Base-by-base conservation (phyloP, 2,113 vertebrate species). In the Asarcornis scutulata region DNA sequence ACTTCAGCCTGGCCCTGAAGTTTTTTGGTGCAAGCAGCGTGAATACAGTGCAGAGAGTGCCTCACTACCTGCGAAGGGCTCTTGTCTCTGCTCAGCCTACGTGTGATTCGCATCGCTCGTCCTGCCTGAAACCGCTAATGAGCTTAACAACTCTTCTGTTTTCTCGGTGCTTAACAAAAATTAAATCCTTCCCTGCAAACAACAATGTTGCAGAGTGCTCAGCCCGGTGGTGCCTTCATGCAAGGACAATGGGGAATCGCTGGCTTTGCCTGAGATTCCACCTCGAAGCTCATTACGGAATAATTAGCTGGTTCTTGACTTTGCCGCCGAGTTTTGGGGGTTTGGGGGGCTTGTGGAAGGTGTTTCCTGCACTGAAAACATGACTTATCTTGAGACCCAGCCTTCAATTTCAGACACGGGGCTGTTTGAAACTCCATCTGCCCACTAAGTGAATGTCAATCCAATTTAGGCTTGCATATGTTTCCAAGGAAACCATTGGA, bases 401-500 rank as follows among this genome's bases (percentile, higher is more conserved):
- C 93, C 94, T 94, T 55, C 83, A 72, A 81, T 95, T 91, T 71
- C 91, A 62, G 91, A 74, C 84, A 2, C 62, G 22, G 93, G 91
- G 79, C 89, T 93, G 46, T 86, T 94, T 56, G 83, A 78, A 94
- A 96, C 93, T 96, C 95, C 91, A 94, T 94, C 96, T 96, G 95
- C 86, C 95, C 95, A 62, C 92, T 81, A 52, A 93, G 93, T 86
- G 95, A 76, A 86, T 77, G 79, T 94, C 93, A 94, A 86, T 96
- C 93, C 90, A 83, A 75, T 91, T 93, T 74, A 31, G 91, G 90
- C 87, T 95, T 97, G 73, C 92, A 36, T 91, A 81, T 83, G 95
- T 96, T 96, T 96, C 95, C 96, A 94, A 42, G 95, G 96, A 96
- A 96, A 97, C 96, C 85, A 38, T 46, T 38, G 17, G 92, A 88